Percentiles rank a stretch among this genome's conserved stretches.
These are phyloP conservation scores for Myoxocephalus aenaeus DNA, from an alignment of 2,797 vertebrate species.

Conservation along the genomic window DNA sequence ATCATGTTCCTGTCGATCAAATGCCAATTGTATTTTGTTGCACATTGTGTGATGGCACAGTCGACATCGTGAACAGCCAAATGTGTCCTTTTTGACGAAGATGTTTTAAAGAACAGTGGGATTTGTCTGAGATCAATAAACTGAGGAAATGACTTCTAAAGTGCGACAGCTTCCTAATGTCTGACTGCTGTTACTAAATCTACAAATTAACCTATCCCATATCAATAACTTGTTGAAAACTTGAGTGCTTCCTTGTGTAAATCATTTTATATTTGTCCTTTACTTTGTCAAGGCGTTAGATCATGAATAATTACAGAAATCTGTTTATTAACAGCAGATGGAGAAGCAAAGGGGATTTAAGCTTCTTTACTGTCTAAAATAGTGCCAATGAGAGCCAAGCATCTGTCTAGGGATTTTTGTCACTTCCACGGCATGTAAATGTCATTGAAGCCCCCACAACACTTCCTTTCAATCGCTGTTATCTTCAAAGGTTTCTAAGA, in stretches of 20 bases:
- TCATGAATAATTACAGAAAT: conserved; percentile 13
- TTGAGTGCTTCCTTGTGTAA: neutral
- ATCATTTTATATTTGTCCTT: conserved; percentile 56
- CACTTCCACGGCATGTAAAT: conserved; percentile 63
- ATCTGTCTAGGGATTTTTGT: conserved; percentile 65
- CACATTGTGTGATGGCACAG: neutral
- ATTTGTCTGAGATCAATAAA: neutral
- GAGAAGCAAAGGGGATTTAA: conserved; percentile 58
- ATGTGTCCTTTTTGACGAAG: too few species aligned
- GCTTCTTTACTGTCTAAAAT: conserved; percentile 51
- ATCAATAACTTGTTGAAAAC: neutral
- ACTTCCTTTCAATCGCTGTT: conserved; percentile 45
- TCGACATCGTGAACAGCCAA: too few species aligned
- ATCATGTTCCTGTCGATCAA: neutral
- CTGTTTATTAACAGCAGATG: conserved; percentile 55
- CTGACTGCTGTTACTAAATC: neutral
- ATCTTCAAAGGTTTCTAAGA: conserved; percentile 79
- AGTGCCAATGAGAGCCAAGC: conserved; percentile 45
- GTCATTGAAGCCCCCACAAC: conserved; percentile 55
- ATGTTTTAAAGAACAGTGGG: neutral
- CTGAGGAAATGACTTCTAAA: neutral
- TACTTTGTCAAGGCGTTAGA: neutral
- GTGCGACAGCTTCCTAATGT: neutral
- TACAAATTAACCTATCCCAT: neutral
- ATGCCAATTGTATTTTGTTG: neutral